These are phyloP conservation scores for Spizaetus ornatus DNA, from an alignment of 2,113 vertebrate genomes.

Conservation along the genomic window DNA sequence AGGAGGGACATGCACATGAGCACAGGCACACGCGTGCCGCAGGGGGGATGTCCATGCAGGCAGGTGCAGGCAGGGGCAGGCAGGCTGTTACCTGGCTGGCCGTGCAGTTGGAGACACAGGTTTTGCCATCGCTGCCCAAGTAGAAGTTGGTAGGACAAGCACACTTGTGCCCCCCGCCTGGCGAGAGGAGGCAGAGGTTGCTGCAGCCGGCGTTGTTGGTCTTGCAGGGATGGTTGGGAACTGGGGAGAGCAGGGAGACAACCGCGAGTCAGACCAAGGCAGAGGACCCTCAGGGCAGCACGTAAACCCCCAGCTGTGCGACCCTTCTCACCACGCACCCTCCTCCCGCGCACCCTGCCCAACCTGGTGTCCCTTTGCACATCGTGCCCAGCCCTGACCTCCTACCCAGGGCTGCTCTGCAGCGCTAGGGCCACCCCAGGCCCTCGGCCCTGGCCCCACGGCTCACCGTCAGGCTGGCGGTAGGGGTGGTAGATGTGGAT, in stretches of 20 bases:
- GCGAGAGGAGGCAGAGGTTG: conserved; percentile 93
- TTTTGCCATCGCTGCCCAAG: conserved; percentile 85
- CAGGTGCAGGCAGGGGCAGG: not conserved
- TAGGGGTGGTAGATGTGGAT: conserved; percentile 93
- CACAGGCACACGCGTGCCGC: rapidly evolving
- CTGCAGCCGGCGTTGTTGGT: conserved; percentile 90
- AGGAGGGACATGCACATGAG: rapidly evolving
- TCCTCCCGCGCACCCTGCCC: not conserved
- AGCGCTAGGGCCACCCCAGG: not conserved
- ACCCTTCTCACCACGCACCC: rapidly evolving
- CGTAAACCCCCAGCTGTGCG: rapidly evolving
- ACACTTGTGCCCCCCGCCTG: conserved; percentile 87
- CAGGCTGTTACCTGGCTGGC: conserved; percentile 86
- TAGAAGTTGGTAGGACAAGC: conserved; percentile 98
- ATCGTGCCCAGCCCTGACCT: not conserved
- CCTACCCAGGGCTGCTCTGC: not conserved
- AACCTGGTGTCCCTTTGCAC: rapidly evolving
- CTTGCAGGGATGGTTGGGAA: conserved; percentile 90
- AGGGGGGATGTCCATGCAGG: no score
- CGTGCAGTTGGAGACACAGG: conserved; percentile 96
- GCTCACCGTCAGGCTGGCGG: conserved; percentile 86
- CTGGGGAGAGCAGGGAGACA: conserved; percentile 72
- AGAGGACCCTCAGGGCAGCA: not conserved
- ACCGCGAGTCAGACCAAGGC: rapidly evolving
- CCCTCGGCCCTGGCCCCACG: rapidly evolving